Percentiles rank a stretch among this genome's conserved stretches.
Conservation (phyloP, 2,797 vertebrate species). For the Danio albolineatus region DNA sequence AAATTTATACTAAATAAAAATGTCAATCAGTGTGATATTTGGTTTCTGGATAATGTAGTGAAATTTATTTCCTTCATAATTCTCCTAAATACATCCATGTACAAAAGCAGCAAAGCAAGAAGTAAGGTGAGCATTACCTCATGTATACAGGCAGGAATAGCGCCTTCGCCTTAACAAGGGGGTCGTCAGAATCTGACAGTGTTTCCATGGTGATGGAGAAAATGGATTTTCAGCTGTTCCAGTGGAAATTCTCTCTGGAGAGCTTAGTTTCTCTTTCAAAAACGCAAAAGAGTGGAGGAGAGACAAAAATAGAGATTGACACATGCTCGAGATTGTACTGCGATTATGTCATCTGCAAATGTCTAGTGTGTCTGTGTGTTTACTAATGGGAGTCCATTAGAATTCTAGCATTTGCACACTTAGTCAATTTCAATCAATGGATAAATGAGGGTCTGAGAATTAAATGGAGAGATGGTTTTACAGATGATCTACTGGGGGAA, state of each 20-base stretch:
- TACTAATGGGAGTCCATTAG: slow-evolving; percentile 2
- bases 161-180: slow-evolving; percentile 38
- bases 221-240: slow-evolving; percentile 51
- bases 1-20: too few relatives aligned
- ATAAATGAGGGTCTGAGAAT: slow-evolving; percentile 45
- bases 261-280: slow-evolving; percentile 38
- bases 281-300: slow-evolving; percentile 7
- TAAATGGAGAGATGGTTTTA: slow-evolving; percentile 24
- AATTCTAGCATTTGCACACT: slow-evolving; percentile 17
- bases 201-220: slow-evolving; percentile 61
- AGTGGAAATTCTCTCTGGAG: slow-evolving; percentile 51
- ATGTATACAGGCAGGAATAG: slow-evolving; percentile 18
- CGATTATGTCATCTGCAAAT: slow-evolving; percentile 8
- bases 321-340: not conserved
- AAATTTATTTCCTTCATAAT: too few relatives aligned
- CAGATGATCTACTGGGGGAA: slow-evolving; percentile 6
- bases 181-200: slow-evolving; percentile 49
- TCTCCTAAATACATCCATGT: too few relatives aligned
- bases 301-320: slow-evolving; percentile 10
- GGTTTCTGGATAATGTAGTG: too few relatives aligned
- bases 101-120: not conserved
- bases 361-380: slow-evolving; percentile 7
- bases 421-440: slow-evolving; percentile 31
- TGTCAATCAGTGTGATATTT: too few relatives aligned
- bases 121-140: not conserved